Evolutionary conservation across 2,113 vertebrate genomes (phyloP).

Genomic region (Naja naja): DNA sequence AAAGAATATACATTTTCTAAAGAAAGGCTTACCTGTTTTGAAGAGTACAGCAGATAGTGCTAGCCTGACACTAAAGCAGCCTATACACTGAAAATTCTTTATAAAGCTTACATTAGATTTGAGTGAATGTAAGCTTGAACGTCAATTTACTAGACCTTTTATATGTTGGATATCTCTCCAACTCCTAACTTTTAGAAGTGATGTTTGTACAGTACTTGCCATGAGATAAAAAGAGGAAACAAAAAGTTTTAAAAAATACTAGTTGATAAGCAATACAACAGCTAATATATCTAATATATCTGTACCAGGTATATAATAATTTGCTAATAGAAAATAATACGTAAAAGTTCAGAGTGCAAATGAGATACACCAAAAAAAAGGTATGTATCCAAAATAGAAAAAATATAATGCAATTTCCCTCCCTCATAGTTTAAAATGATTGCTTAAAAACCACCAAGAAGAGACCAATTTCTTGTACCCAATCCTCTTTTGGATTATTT

Average conservation of each 20-base stretch:
- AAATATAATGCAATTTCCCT: neutral
- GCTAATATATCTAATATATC: neutral
- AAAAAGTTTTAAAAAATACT: neutral
- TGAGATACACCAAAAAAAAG: neutral
- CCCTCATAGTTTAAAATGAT: neutral
- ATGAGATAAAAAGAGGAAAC: constrained; percentile 49
- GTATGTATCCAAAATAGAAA: neutral
- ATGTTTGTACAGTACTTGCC: constrained; percentile 23
- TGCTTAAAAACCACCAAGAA: neutral
- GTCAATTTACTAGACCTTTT: neutral
- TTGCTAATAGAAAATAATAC: neutral
- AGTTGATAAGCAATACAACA: neutral
- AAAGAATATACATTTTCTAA: accelerated
- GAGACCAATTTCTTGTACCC: neutral
- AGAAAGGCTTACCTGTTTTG: constrained; percentile 43
- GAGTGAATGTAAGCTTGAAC: neutral
- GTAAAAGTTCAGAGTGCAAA: accelerated
- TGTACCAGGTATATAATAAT: neutral
- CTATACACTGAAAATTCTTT: neutral
- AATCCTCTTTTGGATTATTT: neutral
- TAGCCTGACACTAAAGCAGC: accelerated
- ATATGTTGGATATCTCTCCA: neutral
- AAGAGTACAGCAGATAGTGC: accelerated
- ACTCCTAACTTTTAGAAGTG: constrained; percentile 31
- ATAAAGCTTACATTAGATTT: neutral